Percentiles rank a stretch among this genome's conserved stretches.
phyloP scores from a whole-genome alignment of 1,140 invertebrate species.

The Philotrypesis tridentata region DNA sequence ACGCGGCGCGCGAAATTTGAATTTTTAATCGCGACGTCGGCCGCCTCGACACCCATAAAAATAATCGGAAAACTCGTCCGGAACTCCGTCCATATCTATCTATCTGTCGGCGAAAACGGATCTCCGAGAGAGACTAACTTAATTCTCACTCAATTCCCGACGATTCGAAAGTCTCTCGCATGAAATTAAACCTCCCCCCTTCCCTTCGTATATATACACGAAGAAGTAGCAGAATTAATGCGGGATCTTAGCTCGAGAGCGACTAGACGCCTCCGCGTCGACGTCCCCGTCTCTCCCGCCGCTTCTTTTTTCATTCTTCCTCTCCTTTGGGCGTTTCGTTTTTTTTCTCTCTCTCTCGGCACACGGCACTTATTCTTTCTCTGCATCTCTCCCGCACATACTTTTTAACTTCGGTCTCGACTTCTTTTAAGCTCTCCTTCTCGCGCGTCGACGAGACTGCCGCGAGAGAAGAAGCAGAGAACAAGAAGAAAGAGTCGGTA shows the following conservation, averaged over 20 bases:
- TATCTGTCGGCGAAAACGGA: too few relatives aligned
- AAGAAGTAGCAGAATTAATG: slow-evolving; percentile 33
- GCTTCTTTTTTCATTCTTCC: not conserved
- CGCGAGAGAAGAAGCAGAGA: too few relatives aligned
- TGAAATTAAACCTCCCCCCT: too few relatives aligned
- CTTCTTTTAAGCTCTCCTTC: not conserved
- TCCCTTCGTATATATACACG: too few relatives aligned
- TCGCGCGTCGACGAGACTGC: too few relatives aligned
- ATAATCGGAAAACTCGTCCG: too few relatives aligned
- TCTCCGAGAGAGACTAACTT: too few relatives aligned
- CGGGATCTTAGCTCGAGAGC: slow-evolving; percentile 1
- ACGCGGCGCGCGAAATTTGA: too few relatives aligned
- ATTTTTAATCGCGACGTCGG: too few relatives aligned
- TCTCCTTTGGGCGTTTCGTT: not conserved
- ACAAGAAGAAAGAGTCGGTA: too few relatives aligned
- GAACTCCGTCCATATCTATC: too few relatives aligned
- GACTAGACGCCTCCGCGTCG: slow-evolving; percentile 9
- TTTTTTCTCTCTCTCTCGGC: slow-evolving; percentile 39
- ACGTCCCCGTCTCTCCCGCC: not conserved
- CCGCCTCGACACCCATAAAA: too few relatives aligned
- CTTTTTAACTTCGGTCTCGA: slow-evolving; percentile 46
- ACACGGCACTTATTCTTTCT: slow-evolving; percentile 31
- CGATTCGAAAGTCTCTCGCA: slow-evolving; percentile 9
- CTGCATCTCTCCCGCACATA: slow-evolving; percentile 15
- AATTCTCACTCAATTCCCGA: not conserved